Percentiles rank a stretch among this genome's conserved stretches.
phyloP scores from a whole-genome alignment of 2,113 vertebrate genomes.

The Microtus ochrogaster region DNA sequence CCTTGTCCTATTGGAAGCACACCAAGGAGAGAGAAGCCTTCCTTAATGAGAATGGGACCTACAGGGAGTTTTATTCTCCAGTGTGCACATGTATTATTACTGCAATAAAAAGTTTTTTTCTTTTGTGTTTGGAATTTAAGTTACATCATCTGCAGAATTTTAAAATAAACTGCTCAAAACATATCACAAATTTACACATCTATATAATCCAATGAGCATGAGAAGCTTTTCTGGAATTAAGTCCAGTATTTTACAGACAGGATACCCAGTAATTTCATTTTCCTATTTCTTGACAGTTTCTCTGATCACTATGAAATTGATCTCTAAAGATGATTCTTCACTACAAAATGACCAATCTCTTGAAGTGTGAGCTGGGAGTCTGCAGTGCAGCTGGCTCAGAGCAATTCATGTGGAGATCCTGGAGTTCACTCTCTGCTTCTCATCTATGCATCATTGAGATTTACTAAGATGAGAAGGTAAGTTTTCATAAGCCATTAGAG shows the following conservation, averaged over 20 bases:
- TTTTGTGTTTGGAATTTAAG: neutral
- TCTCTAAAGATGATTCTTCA: constrained; percentile 8
- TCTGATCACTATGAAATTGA: neutral
- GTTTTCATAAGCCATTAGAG: neutral
- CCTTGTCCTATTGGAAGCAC: neutral
- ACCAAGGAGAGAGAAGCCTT: neutral
- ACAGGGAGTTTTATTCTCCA: neutral
- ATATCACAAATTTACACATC: neutral
- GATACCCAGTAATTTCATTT: neutral
- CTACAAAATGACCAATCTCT: neutral
- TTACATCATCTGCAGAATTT: neutral
- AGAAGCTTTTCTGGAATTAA: neutral
- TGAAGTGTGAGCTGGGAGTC: neutral
- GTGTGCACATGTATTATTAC: neutral
- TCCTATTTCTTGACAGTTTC: neutral
- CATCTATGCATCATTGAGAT: neutral
- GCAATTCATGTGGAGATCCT: neutral
- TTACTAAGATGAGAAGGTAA: neutral
- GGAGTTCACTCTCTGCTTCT: neutral
- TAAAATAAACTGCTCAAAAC: neutral
- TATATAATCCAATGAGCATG: neutral
- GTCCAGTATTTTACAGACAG: neutral
- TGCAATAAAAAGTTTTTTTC: neutral
- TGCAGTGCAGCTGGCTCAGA: neutral
- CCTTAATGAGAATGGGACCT: neutral